Evolutionary conservation across 2,888 invertebrate species (phyloP).

Genomic region (Sesia bembeciformis): DNA sequence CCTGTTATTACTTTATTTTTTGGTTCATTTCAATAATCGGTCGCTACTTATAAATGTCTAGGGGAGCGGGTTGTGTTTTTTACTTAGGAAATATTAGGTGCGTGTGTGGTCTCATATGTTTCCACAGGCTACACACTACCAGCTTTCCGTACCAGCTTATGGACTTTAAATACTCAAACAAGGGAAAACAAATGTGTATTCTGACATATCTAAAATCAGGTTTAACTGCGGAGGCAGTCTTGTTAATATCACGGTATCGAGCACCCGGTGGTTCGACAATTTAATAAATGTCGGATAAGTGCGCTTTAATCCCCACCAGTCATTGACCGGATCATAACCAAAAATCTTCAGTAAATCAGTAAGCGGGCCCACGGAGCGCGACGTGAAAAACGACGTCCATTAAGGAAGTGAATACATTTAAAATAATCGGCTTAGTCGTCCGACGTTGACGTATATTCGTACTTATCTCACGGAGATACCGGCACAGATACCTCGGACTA

Average conservation of each 20-base stretch:
- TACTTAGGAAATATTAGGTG: background rate
- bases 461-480: constrained; percentile 74
- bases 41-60: constrained; percentile 18
- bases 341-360: constrained; percentile 69
- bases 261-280: constrained; percentile 31
- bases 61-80: background rate
- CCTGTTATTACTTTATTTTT: constrained; percentile 59
- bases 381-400: constrained; percentile 72
- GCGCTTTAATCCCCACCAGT: constrained; percentile 56
- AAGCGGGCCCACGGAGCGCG: constrained; percentile 42
- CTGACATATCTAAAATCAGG: too few species aligned
- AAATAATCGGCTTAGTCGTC: constrained; percentile 74
- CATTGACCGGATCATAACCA: constrained; percentile 71
- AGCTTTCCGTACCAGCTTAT: too few species aligned
- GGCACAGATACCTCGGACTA: constrained; percentile 69
- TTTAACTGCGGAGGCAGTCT: background rate
- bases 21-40: constrained; percentile 44
- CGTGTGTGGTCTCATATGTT: background rate
- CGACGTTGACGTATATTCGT: constrained; percentile 75
- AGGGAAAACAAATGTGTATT: too few species aligned
- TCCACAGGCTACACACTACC: too few species aligned
- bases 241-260: background rate
- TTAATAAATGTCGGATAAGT: constrained; percentile 56
- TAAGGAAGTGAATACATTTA: constrained; percentile 75
- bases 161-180: too few species aligned